A percentile compares a stretch with the other conserved stretches of the same genome.
Evolutionary conservation across 2,888 invertebrate species (phyloP).

Genomic region (Philereme vetulata): DNA sequence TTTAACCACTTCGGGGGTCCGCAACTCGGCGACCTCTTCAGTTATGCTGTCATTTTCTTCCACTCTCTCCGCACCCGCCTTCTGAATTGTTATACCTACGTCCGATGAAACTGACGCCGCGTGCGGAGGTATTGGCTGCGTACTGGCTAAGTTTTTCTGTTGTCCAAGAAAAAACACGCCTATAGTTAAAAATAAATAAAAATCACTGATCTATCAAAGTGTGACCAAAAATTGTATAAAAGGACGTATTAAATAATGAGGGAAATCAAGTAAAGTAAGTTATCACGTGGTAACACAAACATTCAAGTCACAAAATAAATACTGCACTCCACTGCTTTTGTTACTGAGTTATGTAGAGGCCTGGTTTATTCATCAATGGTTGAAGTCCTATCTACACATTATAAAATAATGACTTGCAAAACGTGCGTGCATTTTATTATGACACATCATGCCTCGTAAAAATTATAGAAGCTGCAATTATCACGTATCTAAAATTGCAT

Average conservation of each 20-base stretch:
- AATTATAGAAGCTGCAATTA: constrained; percentile 31
- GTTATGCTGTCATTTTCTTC: constrained; percentile 62
- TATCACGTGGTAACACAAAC: too few relatives aligned
- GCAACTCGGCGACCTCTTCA: constrained; percentile 62
- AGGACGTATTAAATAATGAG: too few relatives aligned
- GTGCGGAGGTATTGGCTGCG: constrained; percentile 55
- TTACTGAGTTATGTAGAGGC: too few relatives aligned
- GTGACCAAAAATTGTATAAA: too few relatives aligned
- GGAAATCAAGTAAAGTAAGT: too few relatives aligned
- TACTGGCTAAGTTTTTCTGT: constrained; percentile 8
- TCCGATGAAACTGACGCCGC: constrained; percentile 40
- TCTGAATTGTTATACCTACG: constrained; percentile 18
- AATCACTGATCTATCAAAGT: too few relatives aligned
- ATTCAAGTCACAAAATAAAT: too few relatives aligned
- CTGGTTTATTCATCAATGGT: too few relatives aligned
- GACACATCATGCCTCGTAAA: constrained; percentile 1
- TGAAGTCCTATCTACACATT: constrained; percentile 7
- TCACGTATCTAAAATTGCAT: constrained; percentile 37
- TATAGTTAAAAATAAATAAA: too few relatives aligned
- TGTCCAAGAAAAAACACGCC: too few relatives aligned
- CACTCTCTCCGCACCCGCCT: constrained; percentile 30
- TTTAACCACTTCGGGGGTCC: constrained; percentile 50
- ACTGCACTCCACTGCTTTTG: too few relatives aligned
- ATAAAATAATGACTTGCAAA: background rate
- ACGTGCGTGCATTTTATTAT: background rate